Evolutionary conservation across 1,140 invertebrate genomes (phyloP), one percentile per base, ranked within the genome.

Genomic region (Tribolium castaneum): DNA sequence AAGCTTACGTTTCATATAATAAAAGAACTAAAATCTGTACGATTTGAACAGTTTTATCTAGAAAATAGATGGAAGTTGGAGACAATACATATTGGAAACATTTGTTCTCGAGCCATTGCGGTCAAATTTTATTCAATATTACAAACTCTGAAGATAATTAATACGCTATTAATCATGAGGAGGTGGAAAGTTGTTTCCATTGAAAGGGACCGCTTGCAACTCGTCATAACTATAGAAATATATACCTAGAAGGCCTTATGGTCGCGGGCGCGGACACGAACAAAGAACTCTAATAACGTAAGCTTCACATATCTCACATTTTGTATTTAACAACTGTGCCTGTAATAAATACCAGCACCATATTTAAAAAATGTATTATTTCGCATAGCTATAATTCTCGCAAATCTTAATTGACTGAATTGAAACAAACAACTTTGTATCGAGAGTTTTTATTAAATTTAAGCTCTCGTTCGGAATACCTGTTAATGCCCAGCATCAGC

Each of bases 301-400:
- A 66, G 59, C 59, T 66, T 66, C 59, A 66, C 59, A 66, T 66
- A 66, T 66, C 59, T 66, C 59, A 66, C 59, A 66, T 66, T 66
- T 66, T 66, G 59, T 30, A 66, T 66, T 66, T 66, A 66, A 66
- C 59, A 66, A 66, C 59, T 66, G 30, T 12, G 59, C 59, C 59
- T 66, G 59, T 66, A 66, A 66, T 66, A 66, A 66, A 66, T 66
- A 66, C 30, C 59, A 30, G 3, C n/a, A 12, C 59, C 1, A 35
- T 66, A 66, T 66, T 35, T 34, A 14, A 35, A 66, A 66, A 35
- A 66, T 66, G 45, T 30, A 62, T 62, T 14, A 62, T 66, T 66
- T 35, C 59, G 14, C 59, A 12, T 30, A 35, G 30, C 59, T 10
- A 14, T 30, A 66, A 22, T 59, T 59, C 54, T 59, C 14, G 59